Base-by-base conservation (phyloP, 2,797 vertebrate genomes). In the Hemitrygon akajei region DNA sequence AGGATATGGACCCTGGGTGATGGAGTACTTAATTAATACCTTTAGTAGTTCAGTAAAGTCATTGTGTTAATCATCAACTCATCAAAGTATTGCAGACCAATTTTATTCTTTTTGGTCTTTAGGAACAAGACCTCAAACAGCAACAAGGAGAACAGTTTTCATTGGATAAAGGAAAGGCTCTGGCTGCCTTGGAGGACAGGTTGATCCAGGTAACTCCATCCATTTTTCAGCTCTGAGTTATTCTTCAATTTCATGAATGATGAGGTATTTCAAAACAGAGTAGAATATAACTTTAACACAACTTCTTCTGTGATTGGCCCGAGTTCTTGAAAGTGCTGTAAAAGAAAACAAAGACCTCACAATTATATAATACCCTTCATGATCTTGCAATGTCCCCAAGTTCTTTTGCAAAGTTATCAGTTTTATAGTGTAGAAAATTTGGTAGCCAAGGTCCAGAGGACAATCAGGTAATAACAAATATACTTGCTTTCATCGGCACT, bases 61-160 rank as follows among this genome's bases (percentile, higher is more conserved):
- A 3, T 60, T 3, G 25, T 60, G 22, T 56, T 4, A 86, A 4
- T n/a, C 56, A 60, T 60, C 58, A 34, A 37, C 18, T 66, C 60
- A 34, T n/a, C 16, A 1, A 18, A 18, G 34, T 89, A 66, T 22
- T 66, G 86, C 60, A 66, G 37, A 89, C 60, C 93, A 40, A 22
- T 81, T 82, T 47, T 81, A 4, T 60, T 63, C 7, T 91, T 22
- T 60, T 4, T 3, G 34, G 22, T 63, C 37, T 16, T 30, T 94
- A 98, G 97, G 96, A 97, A 93, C 86, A 34, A 47, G 96, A 97
- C 71, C 73, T 97, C 93, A 95, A 94, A 93, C 93, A 95, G 92
- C 93, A 95, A 93, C 96, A 97, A 95, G 95, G 94, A 76, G 95
- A 97, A 10, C 96, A 96, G 95, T 91, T 97, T 92, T 94, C 94